phyloP scores from a whole-genome alignment of 2,113 vertebrate species.

The Malurus cyaneus region DNA sequence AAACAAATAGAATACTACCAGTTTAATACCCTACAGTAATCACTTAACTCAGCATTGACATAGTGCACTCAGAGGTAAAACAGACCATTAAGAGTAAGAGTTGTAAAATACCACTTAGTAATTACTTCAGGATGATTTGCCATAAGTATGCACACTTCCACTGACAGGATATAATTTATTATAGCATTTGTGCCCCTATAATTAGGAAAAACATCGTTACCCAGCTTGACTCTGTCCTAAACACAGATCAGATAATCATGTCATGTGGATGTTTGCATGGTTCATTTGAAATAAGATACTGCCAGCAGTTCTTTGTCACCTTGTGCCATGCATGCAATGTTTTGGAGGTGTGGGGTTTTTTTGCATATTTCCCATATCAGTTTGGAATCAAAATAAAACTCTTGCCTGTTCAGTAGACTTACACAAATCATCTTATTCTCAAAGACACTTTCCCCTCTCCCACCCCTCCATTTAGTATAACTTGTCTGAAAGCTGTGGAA shows the following conservation, averaged over 20 bases:
- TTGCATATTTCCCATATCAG: neutral
- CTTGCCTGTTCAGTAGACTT: neutral
- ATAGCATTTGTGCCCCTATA: neutral
- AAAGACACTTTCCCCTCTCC: rapidly evolving
- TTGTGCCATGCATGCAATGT: neutral
- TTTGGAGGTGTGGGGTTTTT: neutral
- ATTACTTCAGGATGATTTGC: neutral
- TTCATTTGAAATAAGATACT: neutral
- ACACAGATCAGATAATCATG: neutral
- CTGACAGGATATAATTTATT: neutral
- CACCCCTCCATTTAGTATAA: neutral
- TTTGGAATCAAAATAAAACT: neutral
- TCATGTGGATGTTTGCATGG: neutral
- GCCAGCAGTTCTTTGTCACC: neutral
- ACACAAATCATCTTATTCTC: neutral
- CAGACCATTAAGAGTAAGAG: neutral
- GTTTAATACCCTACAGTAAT: neutral
- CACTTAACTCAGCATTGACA: neutral
- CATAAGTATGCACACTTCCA: neutral
- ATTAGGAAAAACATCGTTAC: neutral
- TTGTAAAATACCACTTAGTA: neutral
- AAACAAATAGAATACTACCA: neutral
- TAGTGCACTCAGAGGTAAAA: neutral
- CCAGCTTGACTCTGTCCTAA: neutral
- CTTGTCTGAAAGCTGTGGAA: neutral